These are phyloP conservation scores for Gorsachius magnificus DNA, from an alignment of 2,797 vertebrate genomes.

Conservation along the genomic window DNA sequence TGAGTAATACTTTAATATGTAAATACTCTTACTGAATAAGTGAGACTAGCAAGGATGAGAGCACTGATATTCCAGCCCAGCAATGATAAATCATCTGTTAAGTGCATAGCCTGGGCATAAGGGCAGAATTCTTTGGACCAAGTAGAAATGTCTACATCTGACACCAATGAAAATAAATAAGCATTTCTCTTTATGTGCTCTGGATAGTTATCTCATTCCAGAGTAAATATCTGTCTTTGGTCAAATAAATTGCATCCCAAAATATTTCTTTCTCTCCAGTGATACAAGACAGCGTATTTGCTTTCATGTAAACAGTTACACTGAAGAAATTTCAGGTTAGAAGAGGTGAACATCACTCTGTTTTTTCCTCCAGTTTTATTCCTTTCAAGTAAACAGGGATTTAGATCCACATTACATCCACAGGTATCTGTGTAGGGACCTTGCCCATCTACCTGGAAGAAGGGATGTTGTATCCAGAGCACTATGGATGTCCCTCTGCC, in stretches of 20 bases:
- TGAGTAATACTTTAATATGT: conserved; percentile 41
- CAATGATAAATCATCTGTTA: not conserved
- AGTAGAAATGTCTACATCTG: not conserved
- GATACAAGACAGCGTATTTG: not conserved
- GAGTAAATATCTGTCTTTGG: not conserved
- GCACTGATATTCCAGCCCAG: not conserved
- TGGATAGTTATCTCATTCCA: not conserved
- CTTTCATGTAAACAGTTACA: not conserved
- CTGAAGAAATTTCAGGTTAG: not conserved
- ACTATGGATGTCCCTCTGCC: not conserved
- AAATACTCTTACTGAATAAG: conserved; percentile 20
- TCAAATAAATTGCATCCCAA: not conserved
- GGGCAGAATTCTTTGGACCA: not conserved
- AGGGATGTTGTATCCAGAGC: not conserved
- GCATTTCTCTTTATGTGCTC: not conserved
- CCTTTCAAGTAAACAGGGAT: not conserved
- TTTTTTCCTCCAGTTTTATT: not conserved
- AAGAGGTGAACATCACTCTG: not conserved
- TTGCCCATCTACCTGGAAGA: not conserved
- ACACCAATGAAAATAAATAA: not conserved
- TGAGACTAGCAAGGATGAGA: conserved; percentile 5
- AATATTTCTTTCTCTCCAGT: not conserved
- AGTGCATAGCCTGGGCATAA: not conserved
- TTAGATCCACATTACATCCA: not conserved
- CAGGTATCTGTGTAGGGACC: not conserved